phyloP scores from a whole-genome alignment of 1,140 invertebrate genomes.

The Zaprionus nigranus region DNA sequence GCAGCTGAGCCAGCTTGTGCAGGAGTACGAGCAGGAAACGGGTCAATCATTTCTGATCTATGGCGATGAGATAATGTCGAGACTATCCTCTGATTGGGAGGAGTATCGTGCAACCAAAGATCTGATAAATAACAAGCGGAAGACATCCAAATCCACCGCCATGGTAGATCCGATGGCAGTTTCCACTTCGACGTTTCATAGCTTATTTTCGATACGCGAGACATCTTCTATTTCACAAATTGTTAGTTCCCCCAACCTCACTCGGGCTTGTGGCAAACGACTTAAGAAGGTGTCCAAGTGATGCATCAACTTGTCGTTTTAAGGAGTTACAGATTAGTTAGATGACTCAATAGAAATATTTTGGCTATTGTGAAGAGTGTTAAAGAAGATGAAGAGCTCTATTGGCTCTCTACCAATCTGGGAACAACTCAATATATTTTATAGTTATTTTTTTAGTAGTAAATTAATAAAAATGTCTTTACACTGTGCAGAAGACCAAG shows the following conservation, averaged over 20 bases:
- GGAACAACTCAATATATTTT: no score
- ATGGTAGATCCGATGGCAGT: background rate
- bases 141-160: background rate
- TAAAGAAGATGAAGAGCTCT: no score
- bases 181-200: background rate
- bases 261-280: background rate
- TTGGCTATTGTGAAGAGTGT: no score
- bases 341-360: background rate
- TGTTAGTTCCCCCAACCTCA: background rate
- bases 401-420: no score
- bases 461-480: no score
- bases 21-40: background rate
- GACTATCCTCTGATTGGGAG: conserved; percentile 14
- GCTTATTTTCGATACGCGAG: background rate
- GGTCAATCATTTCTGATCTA: conserved; percentile 8
- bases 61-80: conserved; percentile 7
- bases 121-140: background rate
- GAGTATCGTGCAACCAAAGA: conserved; percentile 22
- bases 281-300: background rate
- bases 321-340: background rate
- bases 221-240: background rate
- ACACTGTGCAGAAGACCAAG: no score
- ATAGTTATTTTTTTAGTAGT: no score
- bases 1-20: conserved; percentile 8
- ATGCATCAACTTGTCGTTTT: background rate